Percentiles rank a stretch among this genome's conserved stretches.
These are phyloP conservation scores for Metridium senile DNA, from an alignment of 92 coral and sea anemone genomes.

Conservation along the genomic window DNA sequence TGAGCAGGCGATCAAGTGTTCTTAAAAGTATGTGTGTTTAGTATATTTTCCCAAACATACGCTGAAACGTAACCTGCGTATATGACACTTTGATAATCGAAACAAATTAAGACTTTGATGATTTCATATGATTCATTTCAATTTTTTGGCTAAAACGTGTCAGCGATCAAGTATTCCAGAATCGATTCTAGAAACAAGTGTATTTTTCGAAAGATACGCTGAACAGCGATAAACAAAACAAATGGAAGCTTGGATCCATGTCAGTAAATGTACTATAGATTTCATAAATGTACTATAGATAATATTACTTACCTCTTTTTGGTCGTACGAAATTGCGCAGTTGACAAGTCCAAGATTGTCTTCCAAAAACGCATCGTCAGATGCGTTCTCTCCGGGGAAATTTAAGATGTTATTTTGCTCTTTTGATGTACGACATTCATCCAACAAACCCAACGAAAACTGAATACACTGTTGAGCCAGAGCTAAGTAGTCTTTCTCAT, in stretches of 20 bases:
- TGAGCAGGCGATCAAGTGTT: background rate
- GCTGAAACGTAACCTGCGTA: background rate
- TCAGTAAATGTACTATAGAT: too few relatives aligned
- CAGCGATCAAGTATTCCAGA: background rate
- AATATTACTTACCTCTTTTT: constrained; percentile 84
- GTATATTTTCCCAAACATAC: background rate
- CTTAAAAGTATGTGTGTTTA: background rate
- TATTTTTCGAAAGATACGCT: too few relatives aligned
- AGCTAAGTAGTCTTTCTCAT: constrained; percentile 84
- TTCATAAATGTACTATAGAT: background rate
- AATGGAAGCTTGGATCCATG: too few relatives aligned
- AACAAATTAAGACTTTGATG: background rate
- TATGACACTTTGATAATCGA: background rate
- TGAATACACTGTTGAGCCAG: constrained; percentile 78
- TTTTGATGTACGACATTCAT: constrained; percentile 87
- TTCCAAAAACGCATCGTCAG: constrained; percentile 60
- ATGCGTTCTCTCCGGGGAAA: constrained; percentile 79
- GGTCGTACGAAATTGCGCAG: constrained; percentile 85
- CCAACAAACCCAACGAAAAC: constrained; percentile 81
- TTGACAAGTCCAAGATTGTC: constrained; percentile 79
- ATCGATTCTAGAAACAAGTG: background rate
- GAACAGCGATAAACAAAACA: too few relatives aligned
- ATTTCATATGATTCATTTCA: background rate
- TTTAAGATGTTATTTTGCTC: constrained; percentile 82
- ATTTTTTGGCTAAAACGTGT: background rate